Percentiles rank a stretch among this genome's conserved stretches.
These are phyloP conservation scores for Tortricodes alternella DNA, from an alignment of 2,888 invertebrate species.

Conservation along the genomic window DNA sequence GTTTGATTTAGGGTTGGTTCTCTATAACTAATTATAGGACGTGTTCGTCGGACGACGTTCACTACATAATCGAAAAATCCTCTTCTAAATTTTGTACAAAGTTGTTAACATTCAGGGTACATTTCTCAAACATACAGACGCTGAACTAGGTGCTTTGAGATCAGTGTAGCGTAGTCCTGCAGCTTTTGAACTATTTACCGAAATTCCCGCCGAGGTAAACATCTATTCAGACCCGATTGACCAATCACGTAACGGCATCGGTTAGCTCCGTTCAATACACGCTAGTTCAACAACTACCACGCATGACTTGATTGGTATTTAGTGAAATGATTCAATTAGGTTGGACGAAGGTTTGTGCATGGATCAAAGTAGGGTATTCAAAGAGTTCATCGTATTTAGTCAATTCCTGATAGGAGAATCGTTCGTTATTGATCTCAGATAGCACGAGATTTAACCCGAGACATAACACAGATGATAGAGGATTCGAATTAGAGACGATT, in stretches of 20 bases:
- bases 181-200: conserved; percentile 2
- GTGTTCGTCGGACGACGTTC: no score
- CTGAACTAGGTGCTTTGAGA: not conserved
- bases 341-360: conserved; percentile 1
- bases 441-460: not conserved
- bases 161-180: not conserved
- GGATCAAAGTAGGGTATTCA: conserved; percentile 10
- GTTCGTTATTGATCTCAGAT: not conserved
- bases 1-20: no score
- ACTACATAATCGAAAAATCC: no score
- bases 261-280: conserved; percentile 6
- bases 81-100: no score
- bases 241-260: conserved; percentile 17
- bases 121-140: not conserved
- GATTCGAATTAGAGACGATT: not conserved
- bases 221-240: conserved; percentile 13
- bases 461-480: no score
- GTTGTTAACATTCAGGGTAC: no score
- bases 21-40: no score
- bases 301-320: conserved; percentile 16
- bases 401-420: not conserved
- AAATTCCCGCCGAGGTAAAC: conserved; percentile 7
- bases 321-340: conserved; percentile 22
- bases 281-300: not conserved
- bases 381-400: not conserved